Evolutionary conservation across 2,113 vertebrate species (phyloP), one percentile per base, ranked within the genome.

Genomic region (Brevimyrus niger): DNA sequence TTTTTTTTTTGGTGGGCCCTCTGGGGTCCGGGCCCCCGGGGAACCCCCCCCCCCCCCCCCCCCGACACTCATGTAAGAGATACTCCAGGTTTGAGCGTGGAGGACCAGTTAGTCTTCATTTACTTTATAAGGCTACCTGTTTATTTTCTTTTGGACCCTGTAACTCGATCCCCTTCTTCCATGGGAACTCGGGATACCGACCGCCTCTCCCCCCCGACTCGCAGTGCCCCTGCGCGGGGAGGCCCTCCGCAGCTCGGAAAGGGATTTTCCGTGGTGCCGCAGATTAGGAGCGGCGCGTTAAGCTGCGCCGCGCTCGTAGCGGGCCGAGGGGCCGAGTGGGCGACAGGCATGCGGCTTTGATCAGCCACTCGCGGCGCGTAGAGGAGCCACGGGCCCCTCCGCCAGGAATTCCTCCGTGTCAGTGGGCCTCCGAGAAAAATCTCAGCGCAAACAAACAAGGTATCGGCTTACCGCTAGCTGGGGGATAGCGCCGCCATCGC

Each of bases 371-470:
- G 92, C 91, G 42, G 90, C 53, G 90, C 90, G 90, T 84, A 84
- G 89, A 89, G 89, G 89, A 82, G 84, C 92, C 86, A 48, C 92
- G 89, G 17, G 90, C 89, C 90, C 89, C 90, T 91, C 87, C 89
- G 53, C 90, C 9, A 89, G 92, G 92, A 93, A 92, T 92, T 92
- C 91, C 90, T 93, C 93, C 92, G 93, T 94, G 94, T 92, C 92
- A 94, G 93, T 92, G 94, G 95, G 93, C 95, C 94, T 91, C 92
- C 94, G 94, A 95, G 95, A 95, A 95, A 96, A 94, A 94, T 94
- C 92, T 94, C 92, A 93, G 93, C 89, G 92, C 96, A 96, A 96
- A 96, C 94, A 96, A 96, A 96, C 95, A 96, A 90, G 89, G 94
- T 95, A 95, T 96, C 94, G 88, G 93, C 95, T 96, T 96, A 96